Conservation (phyloP, 1,140 invertebrate genomes). For the Dinothrombium tinctorium region DNA sequence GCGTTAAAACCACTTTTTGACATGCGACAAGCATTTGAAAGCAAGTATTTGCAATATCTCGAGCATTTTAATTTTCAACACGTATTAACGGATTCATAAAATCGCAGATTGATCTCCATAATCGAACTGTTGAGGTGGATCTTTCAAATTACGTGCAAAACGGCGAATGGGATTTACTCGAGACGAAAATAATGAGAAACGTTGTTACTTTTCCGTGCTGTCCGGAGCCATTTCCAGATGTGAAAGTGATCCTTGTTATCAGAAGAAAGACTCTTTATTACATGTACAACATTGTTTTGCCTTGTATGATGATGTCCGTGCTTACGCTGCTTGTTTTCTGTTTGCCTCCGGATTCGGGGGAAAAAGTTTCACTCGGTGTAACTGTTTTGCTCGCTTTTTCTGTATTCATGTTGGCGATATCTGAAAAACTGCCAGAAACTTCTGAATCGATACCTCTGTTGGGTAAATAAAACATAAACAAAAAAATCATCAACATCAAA, state of each 20-base stretch:
- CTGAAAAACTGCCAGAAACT: conserved; percentile 32
- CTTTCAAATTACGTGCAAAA: conserved; percentile 32
- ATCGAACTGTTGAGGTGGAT: conserved; percentile 28
- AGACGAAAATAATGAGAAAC: conserved; percentile 25
- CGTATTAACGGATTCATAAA: no score
- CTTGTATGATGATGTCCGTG: conserved; percentile 32
- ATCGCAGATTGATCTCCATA: conserved; percentile 28
- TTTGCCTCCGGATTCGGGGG: conserved; percentile 31
- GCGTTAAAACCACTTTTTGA: conserved; percentile 16
- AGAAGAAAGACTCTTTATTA: conserved; percentile 26
- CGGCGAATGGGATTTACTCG: conserved; percentile 33
- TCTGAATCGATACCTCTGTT: conserved; percentile 33
- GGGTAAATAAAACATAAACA: conserved; percentile 25
- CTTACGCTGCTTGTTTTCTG: conserved; percentile 32
- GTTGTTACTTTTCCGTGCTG: conserved; percentile 29
- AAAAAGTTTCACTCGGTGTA: conserved; percentile 32
- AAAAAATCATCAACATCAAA: no score
- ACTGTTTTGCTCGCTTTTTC: conserved; percentile 32
- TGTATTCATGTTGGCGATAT: conserved; percentile 33
- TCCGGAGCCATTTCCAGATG: conserved; percentile 30
- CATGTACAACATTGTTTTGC: conserved; percentile 32
- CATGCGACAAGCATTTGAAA: no score
- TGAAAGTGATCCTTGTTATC: conserved; percentile 27
- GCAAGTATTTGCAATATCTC: no score
- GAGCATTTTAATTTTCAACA: no score